phyloP scores from a whole-genome alignment of 2,888 invertebrate species.

The Amiota minor region DNA sequence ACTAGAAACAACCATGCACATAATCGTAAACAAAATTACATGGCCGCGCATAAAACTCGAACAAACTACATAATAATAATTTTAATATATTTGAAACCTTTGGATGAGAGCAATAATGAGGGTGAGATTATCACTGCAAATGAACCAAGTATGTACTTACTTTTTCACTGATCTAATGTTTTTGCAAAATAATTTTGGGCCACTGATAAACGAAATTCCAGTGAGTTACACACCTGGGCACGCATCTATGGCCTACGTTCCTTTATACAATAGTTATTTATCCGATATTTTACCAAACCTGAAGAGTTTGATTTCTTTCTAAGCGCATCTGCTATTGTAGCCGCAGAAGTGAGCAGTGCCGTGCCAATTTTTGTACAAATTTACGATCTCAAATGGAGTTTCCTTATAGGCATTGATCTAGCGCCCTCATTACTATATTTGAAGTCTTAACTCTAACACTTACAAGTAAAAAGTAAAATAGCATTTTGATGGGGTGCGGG shows the following conservation, averaged over 20 bases:
- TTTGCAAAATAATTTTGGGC: conserved; percentile 79
- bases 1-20: too few species aligned
- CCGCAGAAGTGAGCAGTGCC: conserved; percentile 80
- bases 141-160: conserved; percentile 47
- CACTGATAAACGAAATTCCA: conserved; percentile 61
- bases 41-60: too few species aligned
- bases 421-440: conserved; percentile 80
- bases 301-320: conserved; percentile 83
- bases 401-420: conserved; percentile 86
- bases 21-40: too few species aligned
- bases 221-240: conserved; percentile 77
- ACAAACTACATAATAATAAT: too few species aligned
- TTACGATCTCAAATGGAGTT: conserved; percentile 83
- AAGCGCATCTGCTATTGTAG: conserved; percentile 88
- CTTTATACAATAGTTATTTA: conserved; percentile 86
- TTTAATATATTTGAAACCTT: too few species aligned
- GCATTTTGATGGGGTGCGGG: too few species aligned
- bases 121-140: conserved; percentile 28
- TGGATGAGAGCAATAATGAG: conserved; percentile 52
- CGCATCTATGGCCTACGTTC: conserved; percentile 87
- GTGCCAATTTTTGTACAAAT: conserved; percentile 92
- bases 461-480: too few species aligned
- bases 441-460: too few species aligned
- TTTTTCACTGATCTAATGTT: conserved; percentile 74
- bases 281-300: conserved; percentile 77